Conservation (phyloP, 2,113 vertebrate species). For the Oceanites oceanicus region DNA sequence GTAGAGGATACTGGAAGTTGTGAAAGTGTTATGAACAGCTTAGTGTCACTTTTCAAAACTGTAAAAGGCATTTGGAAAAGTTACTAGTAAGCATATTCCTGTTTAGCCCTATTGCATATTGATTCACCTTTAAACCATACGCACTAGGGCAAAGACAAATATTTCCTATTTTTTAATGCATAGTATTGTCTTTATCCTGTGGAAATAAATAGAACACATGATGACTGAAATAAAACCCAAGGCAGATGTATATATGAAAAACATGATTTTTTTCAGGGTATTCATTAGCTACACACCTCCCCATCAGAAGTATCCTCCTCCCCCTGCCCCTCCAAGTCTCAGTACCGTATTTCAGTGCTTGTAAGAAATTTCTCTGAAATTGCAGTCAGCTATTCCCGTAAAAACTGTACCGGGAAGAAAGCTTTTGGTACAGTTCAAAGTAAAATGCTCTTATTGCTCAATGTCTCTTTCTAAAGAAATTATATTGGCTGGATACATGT, state of each 20-base stretch:
- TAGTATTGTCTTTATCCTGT: not conserved
- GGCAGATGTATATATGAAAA: not conserved
- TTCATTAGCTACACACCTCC: not conserved
- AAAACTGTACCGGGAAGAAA: not conserved
- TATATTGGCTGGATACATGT: not conserved
- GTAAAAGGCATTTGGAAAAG: not conserved
- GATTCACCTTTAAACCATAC: slow-evolving; percentile 26
- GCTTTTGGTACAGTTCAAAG: not conserved
- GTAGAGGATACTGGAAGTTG: slow-evolving; percentile 26
- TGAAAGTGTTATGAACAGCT: slow-evolving; percentile 6
- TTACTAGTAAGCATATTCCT: not conserved
- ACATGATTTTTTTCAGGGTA: not conserved
- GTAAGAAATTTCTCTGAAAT: slow-evolving; percentile 16
- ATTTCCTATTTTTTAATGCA: not conserved
- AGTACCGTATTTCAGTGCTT: not conserved
- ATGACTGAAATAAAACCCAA: not conserved
- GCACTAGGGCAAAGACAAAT: not conserved
- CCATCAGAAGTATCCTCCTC: not conserved
- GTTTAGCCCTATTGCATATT: not conserved
- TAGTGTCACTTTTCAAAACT: slow-evolving; percentile 9
- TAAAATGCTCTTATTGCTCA: slow-evolving; percentile 41
- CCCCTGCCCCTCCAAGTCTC: fast-evolving
- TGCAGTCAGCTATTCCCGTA: not conserved
- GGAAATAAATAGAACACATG: not conserved
- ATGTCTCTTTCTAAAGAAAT: slow-evolving; percentile 21